A percentile compares a stretch with the other conserved stretches of the same genome.
phyloP scores from a whole-genome alignment of 1,140 invertebrate genomes.

The Phthorimaea operculella region DNA sequence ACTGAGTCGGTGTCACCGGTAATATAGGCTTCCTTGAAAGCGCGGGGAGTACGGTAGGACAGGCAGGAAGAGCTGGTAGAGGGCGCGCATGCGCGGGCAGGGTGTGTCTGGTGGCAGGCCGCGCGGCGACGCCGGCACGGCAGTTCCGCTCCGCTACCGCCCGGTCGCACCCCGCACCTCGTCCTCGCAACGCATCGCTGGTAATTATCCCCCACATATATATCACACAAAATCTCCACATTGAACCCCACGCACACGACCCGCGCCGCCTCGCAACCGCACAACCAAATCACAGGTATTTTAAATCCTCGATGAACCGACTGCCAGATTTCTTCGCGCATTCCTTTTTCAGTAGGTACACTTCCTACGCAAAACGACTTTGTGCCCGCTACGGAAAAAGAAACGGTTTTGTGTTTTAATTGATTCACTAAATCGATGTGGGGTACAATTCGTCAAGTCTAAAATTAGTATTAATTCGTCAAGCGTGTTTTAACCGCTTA shows the following conservation, averaged over 20 bases:
- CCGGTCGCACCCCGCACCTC: background rate
- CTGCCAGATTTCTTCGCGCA: constrained; percentile 21
- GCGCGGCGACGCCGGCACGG: constrained; percentile 24
- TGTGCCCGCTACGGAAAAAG: constrained; percentile 2
- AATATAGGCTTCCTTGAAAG: constrained; percentile 15
- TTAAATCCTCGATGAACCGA: background rate
- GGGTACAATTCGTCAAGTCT: too few species aligned
- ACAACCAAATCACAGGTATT: background rate
- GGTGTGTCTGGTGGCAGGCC: constrained; percentile 49
- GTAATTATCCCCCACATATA: constrained; percentile 6
- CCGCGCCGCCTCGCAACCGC: background rate
- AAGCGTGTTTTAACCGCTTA: too few species aligned
- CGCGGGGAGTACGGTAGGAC: constrained; percentile 18
- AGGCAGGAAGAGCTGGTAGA: constrained; percentile 18
- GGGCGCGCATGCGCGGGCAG: constrained; percentile 52
- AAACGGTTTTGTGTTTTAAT: constrained; percentile 7
- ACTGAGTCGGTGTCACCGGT: background rate
- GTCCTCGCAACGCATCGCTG: background rate
- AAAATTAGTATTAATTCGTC: too few species aligned
- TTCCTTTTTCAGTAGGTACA: constrained; percentile 25
- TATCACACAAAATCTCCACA: constrained; percentile 6
- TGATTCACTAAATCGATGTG: too few species aligned
- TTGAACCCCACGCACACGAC: background rate
- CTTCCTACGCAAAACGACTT: constrained; percentile 34
- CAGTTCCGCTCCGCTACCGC: constrained; percentile 33